A percentile compares a stretch with the other conserved stretches of the same genome.
Conservation (phyloP, 2,113 vertebrate genomes). For the Trematomus loennbergii region DNA sequence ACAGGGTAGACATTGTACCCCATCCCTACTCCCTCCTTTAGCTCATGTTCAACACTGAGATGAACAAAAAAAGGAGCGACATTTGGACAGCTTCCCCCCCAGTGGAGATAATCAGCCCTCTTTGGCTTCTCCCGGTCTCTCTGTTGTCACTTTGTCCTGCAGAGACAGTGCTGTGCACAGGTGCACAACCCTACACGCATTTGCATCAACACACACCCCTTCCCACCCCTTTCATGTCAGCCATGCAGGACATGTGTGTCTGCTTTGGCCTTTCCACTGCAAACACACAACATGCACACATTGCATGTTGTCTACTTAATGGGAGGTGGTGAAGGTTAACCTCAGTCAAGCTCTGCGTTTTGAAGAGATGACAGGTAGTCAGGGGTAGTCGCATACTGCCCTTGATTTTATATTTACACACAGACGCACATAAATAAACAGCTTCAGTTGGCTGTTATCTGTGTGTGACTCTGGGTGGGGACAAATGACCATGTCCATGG, state of each 20-base stretch:
- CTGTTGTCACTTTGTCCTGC: slow-evolving; percentile 15
- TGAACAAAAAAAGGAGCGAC: not conserved
- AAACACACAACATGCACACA: not conserved
- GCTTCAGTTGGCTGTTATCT: slow-evolving; percentile 45
- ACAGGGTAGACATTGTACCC: not conserved
- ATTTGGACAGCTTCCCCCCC: not conserved
- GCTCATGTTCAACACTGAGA: not conserved
- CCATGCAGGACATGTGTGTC: slow-evolving; percentile 1
- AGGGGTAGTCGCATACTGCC: slow-evolving; percentile 13
- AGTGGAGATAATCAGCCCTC: not conserved
- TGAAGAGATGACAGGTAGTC: slow-evolving; percentile 21
- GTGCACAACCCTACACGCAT: slow-evolving; percentile 8
- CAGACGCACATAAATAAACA: slow-evolving; percentile 21
- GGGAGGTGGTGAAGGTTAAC: not conserved
- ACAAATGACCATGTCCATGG: slow-evolving; percentile 58
- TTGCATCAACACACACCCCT: slow-evolving; percentile 4
- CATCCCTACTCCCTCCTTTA: not conserved
- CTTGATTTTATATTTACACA: not conserved
- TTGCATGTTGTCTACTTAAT: not conserved
- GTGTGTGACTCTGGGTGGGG: slow-evolving; percentile 48
- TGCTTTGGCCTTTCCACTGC: slow-evolving; percentile 6
- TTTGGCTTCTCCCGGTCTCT: slow-evolving; percentile 11
- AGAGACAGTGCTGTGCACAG: not conserved
- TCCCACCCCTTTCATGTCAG: slow-evolving; percentile 7
- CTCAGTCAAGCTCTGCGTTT: slow-evolving; percentile 15